Base-by-base conservation (phyloP, 2,113 vertebrate species). In the Urocolius indicus region DNA sequence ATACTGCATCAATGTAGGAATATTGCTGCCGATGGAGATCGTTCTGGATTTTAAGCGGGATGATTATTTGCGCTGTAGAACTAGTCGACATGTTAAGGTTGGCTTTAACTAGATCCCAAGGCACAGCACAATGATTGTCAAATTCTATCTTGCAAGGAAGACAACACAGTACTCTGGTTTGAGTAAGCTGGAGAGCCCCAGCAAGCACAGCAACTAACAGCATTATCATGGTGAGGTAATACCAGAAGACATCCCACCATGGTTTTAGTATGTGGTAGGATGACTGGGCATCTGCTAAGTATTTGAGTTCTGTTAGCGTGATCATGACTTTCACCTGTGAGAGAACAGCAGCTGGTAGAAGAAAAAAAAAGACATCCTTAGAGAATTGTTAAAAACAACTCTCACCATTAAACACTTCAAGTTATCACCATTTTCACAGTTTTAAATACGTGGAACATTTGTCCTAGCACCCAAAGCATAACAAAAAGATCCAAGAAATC, bases 201-300 rank as follows among this genome's bases (percentile, higher is more conserved):
- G 98, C 98, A 4, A 98, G 97, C 79, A 98, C 98, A 6, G 98
- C 98, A 63, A 98, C 97, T 95, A 98, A 96, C 95, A 98, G 97
- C 98, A 98, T 98, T 96, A 98, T 97, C 96, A 98, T 98, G 86
- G 98, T 98, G 96, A 99, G 97, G 90, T 98, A 98, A 97, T 98
- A 98, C 97, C 98, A 98, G 97, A 98, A 98, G 93, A 98, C 98
- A 36, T 98, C 98, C 98, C 98, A 99, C 98, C 98, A 98, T 14
- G 98, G 98, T 85, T 98, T 98, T 69, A 98, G 91, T 76, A 98
- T 98, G 84, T 98, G 97, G 71, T 98, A 98, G 30, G 98, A 98
- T 55, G 98, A 97, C 65, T 98, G 98, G 29, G 98, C 97, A 41
- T 98, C 98, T 86, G 98, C 97, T 95, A 98, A 96, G 86, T 97